Base-by-base conservation (phyloP, 1,140 invertebrate species). In the Adelges cooleyi region DNA sequence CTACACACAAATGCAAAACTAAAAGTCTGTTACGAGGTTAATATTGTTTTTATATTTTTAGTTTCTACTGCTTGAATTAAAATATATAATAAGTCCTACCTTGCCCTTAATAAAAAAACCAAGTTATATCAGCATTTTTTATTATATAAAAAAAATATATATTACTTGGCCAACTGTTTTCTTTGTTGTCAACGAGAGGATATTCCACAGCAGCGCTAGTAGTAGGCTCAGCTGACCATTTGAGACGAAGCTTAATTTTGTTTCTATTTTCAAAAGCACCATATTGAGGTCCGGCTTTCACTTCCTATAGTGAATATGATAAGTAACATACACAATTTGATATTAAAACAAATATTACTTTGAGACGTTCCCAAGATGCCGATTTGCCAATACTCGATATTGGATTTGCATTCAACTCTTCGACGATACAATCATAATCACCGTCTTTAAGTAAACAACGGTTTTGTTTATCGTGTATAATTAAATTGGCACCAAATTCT, bases 401-500 rank as follows among this genome's bases (percentile, higher is more conserved):
- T 5, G 56, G 56, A 51, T 56, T 67, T 42, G 20, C 29, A 46
- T 36, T 59, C 15, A 67, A 49, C 27, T 67, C 66, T 54, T 67
- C 52, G 65, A 95, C 73, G 51, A 86, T 84, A 44, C 94, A 76
- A 73, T 94, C 89, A 76, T 96, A 95, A 73, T 94, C 88, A 1
- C 91, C 92, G 71, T 92, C 89, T 1, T 83, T 86, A 5, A 96
- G 77, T 25, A 88, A 78, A 73, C 90, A 94, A 8, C 87, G 81
- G 72, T 86, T 90, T 68, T 92, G 85, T 74, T 92, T 91, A 72
- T 96, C 92, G 73, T 91, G 94, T 18, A 96, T 83, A 46, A 90
- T 86, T 17, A 96, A 76, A 74, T 95, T 91, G 48, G 89, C 87
- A 29, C 87, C 86, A 72, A 86, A 91, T 3, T 86, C 74, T 72